Percentiles rank a stretch among this genome's conserved stretches.
Conservation (phyloP, 2,113 vertebrate species). For the Halcyon senegalensis region DNA sequence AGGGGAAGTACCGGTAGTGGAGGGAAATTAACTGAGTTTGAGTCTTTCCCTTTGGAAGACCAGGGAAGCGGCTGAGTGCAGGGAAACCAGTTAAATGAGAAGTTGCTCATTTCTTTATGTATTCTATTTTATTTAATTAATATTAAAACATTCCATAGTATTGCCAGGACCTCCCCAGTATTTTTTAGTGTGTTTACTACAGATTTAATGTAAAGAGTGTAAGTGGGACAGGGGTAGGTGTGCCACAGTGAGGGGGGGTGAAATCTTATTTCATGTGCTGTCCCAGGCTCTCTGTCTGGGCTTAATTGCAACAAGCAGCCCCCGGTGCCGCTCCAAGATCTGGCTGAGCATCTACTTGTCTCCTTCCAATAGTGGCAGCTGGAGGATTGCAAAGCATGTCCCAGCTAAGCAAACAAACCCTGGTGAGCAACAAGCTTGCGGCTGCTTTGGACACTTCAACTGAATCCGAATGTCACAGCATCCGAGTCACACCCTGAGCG, state of each 20-base stretch:
- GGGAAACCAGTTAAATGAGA: neutral
- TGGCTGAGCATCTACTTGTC: neutral
- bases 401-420: neutral
- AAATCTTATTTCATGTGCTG: neutral
- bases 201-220: neutral
- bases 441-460: neutral
- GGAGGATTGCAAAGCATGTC: neutral
- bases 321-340: neutral
- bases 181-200: neutral
- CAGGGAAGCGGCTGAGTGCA: neutral
- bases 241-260: rapidly evolving
- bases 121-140: neutral
- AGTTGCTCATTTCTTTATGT: neutral
- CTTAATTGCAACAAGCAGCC: neutral
- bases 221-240: neutral
- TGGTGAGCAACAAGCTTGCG: neutral
- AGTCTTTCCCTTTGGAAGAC: neutral
- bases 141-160: neutral
- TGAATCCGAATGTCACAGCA: neutral
- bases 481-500: rapidly evolving
- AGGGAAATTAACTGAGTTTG: neutral
- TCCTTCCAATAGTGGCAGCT: neutral
- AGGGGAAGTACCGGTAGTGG: neutral
- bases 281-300: neutral
- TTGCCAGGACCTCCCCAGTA: neutral